Conservation (phyloP, 2,888 invertebrate genomes). For the Cheilosia pagana region DNA sequence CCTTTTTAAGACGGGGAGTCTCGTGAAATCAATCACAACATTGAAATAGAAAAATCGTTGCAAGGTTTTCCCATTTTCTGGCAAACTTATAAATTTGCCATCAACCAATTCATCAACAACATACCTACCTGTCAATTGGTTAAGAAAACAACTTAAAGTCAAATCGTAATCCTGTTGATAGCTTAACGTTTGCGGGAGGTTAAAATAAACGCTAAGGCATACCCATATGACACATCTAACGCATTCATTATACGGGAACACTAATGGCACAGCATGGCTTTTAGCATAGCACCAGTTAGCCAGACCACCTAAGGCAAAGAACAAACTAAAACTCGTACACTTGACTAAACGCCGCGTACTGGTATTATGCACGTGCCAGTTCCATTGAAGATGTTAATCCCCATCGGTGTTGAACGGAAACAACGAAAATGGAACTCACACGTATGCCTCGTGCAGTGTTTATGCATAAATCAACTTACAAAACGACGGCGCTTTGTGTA, state of each 20-base stretch:
- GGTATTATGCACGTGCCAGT: slow-evolving; percentile 18
- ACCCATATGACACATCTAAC: background rate
- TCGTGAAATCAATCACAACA: too few species aligned
- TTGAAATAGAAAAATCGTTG: too few species aligned
- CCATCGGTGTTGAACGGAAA: slow-evolving; percentile 44
- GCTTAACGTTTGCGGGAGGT: too few species aligned
- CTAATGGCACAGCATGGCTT: background rate
- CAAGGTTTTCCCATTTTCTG: too few species aligned
- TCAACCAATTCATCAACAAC: too few species aligned
- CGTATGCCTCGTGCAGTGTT: slow-evolving; percentile 44
- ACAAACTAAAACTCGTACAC: slow-evolving; percentile 31
- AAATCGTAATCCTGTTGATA: too few species aligned
- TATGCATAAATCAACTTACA: slow-evolving; percentile 65
- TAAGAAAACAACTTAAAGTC: too few species aligned
- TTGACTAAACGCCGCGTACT: slow-evolving; percentile 21
- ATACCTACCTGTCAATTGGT: too few species aligned
- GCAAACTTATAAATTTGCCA: too few species aligned
- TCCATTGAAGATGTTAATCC: slow-evolving; percentile 58
- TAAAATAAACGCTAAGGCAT: too few species aligned
- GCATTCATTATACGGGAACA: background rate
- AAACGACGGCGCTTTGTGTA: slow-evolving; percentile 3
- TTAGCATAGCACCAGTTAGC: background rate
- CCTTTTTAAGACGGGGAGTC: too few species aligned
- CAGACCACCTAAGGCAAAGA: slow-evolving; percentile 17
- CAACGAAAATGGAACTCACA: slow-evolving; percentile 55